Percentiles rank a stretch among this genome's conserved stretches.
Evolutionary conservation across 2,888 invertebrate species (phyloP).

Genomic region (Melinopterus prodromus): DNA sequence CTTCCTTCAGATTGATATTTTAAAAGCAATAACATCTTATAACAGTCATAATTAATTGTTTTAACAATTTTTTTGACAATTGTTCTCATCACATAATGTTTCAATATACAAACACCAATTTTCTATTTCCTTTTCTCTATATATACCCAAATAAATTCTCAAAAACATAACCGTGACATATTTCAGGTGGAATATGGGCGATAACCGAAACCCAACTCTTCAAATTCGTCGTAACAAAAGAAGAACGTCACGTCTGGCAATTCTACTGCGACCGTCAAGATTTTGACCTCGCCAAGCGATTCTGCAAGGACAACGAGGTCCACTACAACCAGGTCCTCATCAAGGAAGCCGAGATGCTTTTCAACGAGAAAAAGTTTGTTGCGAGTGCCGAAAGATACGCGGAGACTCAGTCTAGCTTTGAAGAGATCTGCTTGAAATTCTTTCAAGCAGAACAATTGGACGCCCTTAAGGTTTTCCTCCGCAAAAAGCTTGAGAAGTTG

Average conservation of each 20-base stretch:
- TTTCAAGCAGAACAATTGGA: slow-evolving; percentile 81
- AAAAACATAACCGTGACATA: slow-evolving; percentile 10
- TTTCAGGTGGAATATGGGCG: slow-evolving; percentile 77
- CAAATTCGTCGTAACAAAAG: slow-evolving; percentile 83
- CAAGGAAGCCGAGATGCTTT: slow-evolving; percentile 88
- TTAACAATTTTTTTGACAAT: too few species aligned
- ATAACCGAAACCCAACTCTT: slow-evolving; percentile 86
- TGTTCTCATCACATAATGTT: too few species aligned
- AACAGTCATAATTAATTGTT: too few species aligned
- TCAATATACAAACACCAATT: too few species aligned
- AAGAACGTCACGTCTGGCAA: slow-evolving; percentile 88
- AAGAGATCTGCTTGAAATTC: slow-evolving; percentile 93
- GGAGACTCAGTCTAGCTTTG: slow-evolving; percentile 90
- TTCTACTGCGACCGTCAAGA: slow-evolving; percentile 87
- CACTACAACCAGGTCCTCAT: slow-evolving; percentile 85
- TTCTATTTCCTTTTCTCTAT: too few species aligned
- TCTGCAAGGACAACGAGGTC: slow-evolving; percentile 82
- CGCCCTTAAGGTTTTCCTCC: slow-evolving; percentile 88
- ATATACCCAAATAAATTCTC: not conserved
- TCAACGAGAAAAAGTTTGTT: slow-evolving; percentile 79
- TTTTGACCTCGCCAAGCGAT: slow-evolving; percentile 87
- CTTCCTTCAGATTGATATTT: too few species aligned
- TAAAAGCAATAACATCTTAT: too few species aligned
- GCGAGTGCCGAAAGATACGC: slow-evolving; percentile 90
- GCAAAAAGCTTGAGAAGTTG: slow-evolving; percentile 79